These are phyloP conservation scores for Automeris io DNA, from an alignment of 2,888 invertebrate species.

Conservation along the genomic window DNA sequence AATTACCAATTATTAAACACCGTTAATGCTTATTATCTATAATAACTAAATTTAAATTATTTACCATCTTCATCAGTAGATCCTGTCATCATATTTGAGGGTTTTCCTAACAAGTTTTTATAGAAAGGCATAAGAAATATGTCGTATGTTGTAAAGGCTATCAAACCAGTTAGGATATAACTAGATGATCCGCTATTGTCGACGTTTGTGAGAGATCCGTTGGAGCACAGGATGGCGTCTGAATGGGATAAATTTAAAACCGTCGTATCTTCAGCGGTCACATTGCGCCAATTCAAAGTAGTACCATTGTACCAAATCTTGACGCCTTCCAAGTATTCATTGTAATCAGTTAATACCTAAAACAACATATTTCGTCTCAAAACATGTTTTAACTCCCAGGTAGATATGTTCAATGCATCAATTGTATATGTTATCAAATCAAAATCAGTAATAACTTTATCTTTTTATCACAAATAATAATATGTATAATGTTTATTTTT, in stretches of 20 bases:
- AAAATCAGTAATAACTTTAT: too few relatives aligned
- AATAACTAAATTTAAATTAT: slow-evolving; percentile 16
- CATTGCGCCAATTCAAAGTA: slow-evolving; percentile 64
- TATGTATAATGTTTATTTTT: too few relatives aligned
- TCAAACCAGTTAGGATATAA: slow-evolving; percentile 85
- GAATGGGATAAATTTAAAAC: slow-evolving; percentile 42
- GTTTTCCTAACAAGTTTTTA: slow-evolving; percentile 91
- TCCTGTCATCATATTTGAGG: slow-evolving; percentile 92
- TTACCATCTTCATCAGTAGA: slow-evolving; percentile 90
- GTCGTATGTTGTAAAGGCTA: slow-evolving; percentile 92
- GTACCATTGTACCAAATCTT: slow-evolving; percentile 79
- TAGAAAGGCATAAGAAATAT: slow-evolving; percentile 94
- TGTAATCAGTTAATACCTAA: slow-evolving; percentile 71
- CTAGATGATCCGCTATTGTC: slow-evolving; percentile 83
- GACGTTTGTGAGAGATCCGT: slow-evolving; percentile 83
- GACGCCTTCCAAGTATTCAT: slow-evolving; percentile 81
- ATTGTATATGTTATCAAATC: too few relatives aligned
- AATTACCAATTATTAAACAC: slow-evolving; percentile 27
- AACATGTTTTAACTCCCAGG: too few relatives aligned
- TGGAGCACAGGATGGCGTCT: slow-evolving; percentile 52
- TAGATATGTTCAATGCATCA: too few relatives aligned
- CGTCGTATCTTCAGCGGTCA: slow-evolving; percentile 45
- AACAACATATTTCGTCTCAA: too few relatives aligned
- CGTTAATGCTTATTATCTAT: slow-evolving; percentile 8
- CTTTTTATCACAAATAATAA: too few relatives aligned